A percentile compares a stretch with the other conserved stretches of the same genome.
These are phyloP conservation scores for Neuroscelio doddi DNA, from an alignment of 2,888 invertebrate species.

Conservation along the genomic window DNA sequence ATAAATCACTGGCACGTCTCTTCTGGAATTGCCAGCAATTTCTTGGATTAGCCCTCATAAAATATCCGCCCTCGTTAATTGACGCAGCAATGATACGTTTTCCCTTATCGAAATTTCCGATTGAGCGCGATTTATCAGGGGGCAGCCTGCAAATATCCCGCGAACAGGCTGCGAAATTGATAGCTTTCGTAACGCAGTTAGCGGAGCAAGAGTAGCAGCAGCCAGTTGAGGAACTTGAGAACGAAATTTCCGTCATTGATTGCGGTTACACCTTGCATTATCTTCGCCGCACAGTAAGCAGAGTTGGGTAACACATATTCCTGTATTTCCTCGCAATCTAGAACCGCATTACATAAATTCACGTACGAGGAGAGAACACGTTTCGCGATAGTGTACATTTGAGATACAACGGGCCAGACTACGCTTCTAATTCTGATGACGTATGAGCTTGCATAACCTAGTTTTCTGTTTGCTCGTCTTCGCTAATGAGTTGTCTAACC, in stretches of 20 bases:
- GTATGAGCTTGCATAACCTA: conserved; percentile 68
- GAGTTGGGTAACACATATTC: conserved; percentile 58
- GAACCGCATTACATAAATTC: conserved; percentile 67
- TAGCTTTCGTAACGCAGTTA: conserved; percentile 36
- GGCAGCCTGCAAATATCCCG: conserved; percentile 29
- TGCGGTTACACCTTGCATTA: conserved; percentile 58
- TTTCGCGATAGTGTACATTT: conserved; percentile 63
- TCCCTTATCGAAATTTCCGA: conserved; percentile 27
- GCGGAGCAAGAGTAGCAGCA: conserved; percentile 4
- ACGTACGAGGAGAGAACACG: conserved; percentile 56
- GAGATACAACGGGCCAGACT: conserved; percentile 65
- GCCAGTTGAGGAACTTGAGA: conserved; percentile 22
- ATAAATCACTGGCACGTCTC: conserved; percentile 1
- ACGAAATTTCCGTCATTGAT: conserved; percentile 63
- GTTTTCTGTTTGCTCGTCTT: conserved; percentile 67
- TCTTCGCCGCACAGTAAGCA: conserved; percentile 45
- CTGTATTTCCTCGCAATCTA: conserved; percentile 64
- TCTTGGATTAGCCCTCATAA: conserved; percentile 1
- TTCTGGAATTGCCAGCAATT: neutral
- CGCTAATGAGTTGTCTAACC: conserved; percentile 67
- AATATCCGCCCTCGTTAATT: conserved; percentile 24
- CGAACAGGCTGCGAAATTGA: conserved; percentile 34
- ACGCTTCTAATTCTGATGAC: conserved; percentile 69
- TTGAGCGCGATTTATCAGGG: conserved; percentile 36
- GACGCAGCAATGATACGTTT: conserved; percentile 24